Evolutionary conservation across 2,888 invertebrate species (phyloP).

Genomic region (Trichopoda pennipes): DNA sequence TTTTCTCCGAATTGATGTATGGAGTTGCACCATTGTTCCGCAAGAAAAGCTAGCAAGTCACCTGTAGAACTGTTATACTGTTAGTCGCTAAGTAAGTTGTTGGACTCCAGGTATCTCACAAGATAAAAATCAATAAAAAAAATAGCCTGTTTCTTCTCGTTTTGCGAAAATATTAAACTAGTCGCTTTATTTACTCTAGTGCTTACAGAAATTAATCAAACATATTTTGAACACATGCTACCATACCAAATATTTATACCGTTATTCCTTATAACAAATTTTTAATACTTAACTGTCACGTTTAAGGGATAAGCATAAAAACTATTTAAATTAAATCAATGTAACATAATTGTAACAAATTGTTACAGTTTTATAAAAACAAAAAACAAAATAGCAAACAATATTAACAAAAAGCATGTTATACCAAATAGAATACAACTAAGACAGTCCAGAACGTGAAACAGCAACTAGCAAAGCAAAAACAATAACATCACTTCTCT

Average conservation of each 20-base stretch:
- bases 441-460: constrained; percentile 35
- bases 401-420: constrained; percentile 30
- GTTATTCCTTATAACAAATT: background rate
- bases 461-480: constrained; percentile 16
- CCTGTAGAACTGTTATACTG: too few species aligned
- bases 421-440: constrained; percentile 52
- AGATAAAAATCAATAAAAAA: too few species aligned
- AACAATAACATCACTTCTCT: constrained; percentile 49
- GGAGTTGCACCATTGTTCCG: too few species aligned
- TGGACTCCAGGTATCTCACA: too few species aligned
- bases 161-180: too few species aligned
- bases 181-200: too few species aligned
- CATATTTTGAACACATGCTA: too few species aligned
- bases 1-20: too few species aligned
- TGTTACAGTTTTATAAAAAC: constrained; percentile 70
- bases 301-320: constrained; percentile 26
- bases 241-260: too few species aligned
- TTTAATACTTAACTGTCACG: constrained; percentile 7
- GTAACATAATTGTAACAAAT: constrained; percentile 72
- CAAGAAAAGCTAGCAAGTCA: too few species aligned
- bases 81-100: too few species aligned
- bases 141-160: too few species aligned
- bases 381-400: constrained; percentile 37
- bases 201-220: background rate
- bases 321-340: constrained; percentile 57